A percentile compares a stretch with the other conserved stretches of the same genome.
Evolutionary conservation across 2,888 invertebrate genomes (phyloP).

Genomic region (Pollenia amentaria): DNA sequence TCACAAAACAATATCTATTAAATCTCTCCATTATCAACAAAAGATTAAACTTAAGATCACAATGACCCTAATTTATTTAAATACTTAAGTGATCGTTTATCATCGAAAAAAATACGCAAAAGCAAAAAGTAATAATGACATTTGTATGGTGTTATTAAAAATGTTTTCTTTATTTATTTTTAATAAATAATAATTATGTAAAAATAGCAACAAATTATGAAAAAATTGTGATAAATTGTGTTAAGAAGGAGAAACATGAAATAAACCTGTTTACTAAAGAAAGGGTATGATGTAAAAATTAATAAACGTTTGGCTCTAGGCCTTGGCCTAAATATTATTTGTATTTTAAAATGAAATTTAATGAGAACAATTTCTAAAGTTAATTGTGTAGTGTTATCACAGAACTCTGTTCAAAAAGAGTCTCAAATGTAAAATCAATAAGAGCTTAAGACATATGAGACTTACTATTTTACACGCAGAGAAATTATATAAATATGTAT

Average conservation of each 20-base stretch:
- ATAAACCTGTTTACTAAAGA: too few relatives aligned
- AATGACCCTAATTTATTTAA: conserved; percentile 37
- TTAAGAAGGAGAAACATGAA: neutral
- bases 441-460: too few relatives aligned
- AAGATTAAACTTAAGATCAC: conserved; percentile 8
- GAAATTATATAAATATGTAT: too few relatives aligned
- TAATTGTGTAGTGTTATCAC: too few relatives aligned
- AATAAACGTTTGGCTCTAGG: too few relatives aligned
- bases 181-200: conserved; percentile 20
- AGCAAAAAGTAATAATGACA: neutral
- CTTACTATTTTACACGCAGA: too few relatives aligned
- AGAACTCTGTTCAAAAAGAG: too few relatives aligned
- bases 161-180: conserved; percentile 11
- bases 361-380: too few relatives aligned
- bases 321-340: too few relatives aligned
- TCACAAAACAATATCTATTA: neutral
- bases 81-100: conserved; percentile 21
- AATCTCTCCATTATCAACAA: neutral
- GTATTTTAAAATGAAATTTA: too few relatives aligned
- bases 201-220: neutral
- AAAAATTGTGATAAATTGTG: neutral
- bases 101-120: conserved; percentile 3
- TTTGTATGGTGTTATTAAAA: conserved; percentile 1
- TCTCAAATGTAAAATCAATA: too few relatives aligned
- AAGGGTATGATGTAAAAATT: too few relatives aligned